Conservation (phyloP, 2,113 vertebrate genomes). For the Carassius carassius region DNA sequence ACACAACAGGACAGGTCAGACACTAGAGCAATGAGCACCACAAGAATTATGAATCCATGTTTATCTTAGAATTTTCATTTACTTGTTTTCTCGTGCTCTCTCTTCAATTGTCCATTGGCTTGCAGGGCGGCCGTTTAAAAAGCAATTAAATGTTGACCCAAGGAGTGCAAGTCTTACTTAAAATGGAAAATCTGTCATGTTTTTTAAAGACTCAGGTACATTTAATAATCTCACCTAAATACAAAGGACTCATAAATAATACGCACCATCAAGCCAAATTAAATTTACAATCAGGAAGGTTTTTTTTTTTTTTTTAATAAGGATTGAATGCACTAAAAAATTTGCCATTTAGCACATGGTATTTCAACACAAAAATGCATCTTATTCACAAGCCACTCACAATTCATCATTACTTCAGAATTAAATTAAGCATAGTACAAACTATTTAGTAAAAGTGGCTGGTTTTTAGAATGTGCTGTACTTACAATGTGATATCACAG, state of each 20-base stretch:
- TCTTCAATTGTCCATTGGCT: constrained; percentile 59
- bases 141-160: constrained; percentile 67
- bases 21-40: constrained; percentile 59
- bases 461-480: background rate
- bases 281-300: background rate
- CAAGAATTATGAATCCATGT: constrained; percentile 66
- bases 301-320: background rate
- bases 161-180: constrained; percentile 65
- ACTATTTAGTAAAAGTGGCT: background rate
- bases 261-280: background rate
- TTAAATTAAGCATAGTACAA: background rate
- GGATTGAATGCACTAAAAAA: background rate
- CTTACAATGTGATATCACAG: background rate
- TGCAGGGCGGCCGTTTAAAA: constrained; percentile 66
- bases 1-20: constrained; percentile 54
- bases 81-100: constrained; percentile 42
- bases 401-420: background rate
- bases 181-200: constrained; percentile 40
- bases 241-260: background rate
- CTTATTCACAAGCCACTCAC: background rate
- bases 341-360: background rate
- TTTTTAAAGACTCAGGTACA: background rate
- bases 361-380: background rate
- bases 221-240: background rate
- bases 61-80: constrained; percentile 70